Percentiles rank a stretch among this genome's conserved stretches.
Evolutionary conservation across 2,888 invertebrate species (phyloP).

Genomic region (Drosophila differens): DNA sequence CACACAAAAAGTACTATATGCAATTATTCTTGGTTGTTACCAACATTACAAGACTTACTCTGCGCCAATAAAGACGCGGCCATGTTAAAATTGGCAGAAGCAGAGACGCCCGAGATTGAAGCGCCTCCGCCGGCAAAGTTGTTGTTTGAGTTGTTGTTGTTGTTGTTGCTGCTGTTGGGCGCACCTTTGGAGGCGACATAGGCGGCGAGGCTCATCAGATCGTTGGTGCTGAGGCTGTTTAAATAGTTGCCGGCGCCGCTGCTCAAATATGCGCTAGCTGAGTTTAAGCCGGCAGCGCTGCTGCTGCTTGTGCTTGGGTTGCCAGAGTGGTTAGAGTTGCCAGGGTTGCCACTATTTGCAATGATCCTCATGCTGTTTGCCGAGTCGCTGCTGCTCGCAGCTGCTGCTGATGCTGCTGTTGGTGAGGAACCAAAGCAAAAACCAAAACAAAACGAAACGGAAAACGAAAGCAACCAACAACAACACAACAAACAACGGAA

Average conservation of each 20-base stretch:
- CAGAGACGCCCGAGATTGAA: slow-evolving; percentile 74
- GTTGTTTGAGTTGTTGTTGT: slow-evolving; percentile 11
- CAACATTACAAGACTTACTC: slow-evolving; percentile 89
- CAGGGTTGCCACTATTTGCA: slow-evolving; percentile 10
- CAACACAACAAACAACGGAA: slow-evolving; percentile 29
- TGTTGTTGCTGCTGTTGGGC: slow-evolving; percentile 21
- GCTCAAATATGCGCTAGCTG: slow-evolving; percentile 67
- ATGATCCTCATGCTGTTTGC: slow-evolving; percentile 13
- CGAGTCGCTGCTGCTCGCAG: slow-evolving; percentile 25
- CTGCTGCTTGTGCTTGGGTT: slow-evolving; percentile 24
- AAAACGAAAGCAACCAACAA: slow-evolving; percentile 14
- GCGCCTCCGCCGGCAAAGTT: slow-evolving; percentile 83
- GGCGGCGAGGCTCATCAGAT: slow-evolving; percentile 82
- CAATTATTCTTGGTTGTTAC: slow-evolving; percentile 79
- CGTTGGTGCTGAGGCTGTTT: slow-evolving; percentile 80
- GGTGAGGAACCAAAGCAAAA: slow-evolving; percentile 11
- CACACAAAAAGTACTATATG: background rate
- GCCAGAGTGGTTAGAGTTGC: slow-evolving; percentile 21
- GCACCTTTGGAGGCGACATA: slow-evolving; percentile 79
- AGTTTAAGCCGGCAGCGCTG: slow-evolving; percentile 30
- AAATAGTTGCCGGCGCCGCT: slow-evolving; percentile 64
- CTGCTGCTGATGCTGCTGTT: slow-evolving; percentile 2
- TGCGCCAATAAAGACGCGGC: slow-evolving; percentile 93
- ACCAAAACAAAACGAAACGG: slow-evolving; percentile 37
- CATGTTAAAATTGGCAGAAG: slow-evolving; percentile 84